Evolutionary conservation across 2,113 vertebrate genomes (phyloP).

Genomic region (Barbus barbus): DNA sequence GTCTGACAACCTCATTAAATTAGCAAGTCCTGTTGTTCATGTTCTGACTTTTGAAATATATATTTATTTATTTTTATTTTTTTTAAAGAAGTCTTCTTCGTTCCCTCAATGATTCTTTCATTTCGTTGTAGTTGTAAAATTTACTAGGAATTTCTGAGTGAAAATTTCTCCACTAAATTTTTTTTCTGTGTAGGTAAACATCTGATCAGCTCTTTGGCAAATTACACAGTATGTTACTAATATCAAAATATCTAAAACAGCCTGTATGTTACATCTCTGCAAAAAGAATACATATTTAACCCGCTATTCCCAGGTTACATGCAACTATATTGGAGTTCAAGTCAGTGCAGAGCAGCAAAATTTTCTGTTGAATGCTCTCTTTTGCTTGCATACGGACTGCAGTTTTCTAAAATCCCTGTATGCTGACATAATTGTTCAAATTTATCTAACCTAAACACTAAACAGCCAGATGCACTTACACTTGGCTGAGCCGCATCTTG

Average conservation of each 20-base stretch:
- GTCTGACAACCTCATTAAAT: neutral
- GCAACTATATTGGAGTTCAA: no score
- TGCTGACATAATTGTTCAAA: neutral
- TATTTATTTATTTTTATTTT: no score
- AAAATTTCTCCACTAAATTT: no score
- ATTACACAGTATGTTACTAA: neutral
- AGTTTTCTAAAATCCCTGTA: neutral
- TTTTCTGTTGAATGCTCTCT: neutral
- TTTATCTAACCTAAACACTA: neutral
- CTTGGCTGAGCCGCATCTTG: neutral
- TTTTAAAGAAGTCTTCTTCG: no score
- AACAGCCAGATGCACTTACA: neutral
- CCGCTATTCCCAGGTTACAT: no score
- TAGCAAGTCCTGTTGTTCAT: neutral
- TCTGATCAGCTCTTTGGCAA: neutral
- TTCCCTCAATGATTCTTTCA: neutral
- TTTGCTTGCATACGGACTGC: neutral
- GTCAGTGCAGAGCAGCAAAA: no score
- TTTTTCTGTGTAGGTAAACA: no score
- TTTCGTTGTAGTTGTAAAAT: no score
- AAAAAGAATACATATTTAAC: neutral
- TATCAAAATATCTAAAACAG: neutral
- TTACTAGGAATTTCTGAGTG: no score
- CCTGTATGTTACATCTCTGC: neutral
- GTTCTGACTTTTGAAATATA: no score